A percentile compares a stretch with the other conserved stretches of the same genome.
phyloP scores from a whole-genome alignment of 2,888 invertebrate species.

The Agonopterix heracliana region DNA sequence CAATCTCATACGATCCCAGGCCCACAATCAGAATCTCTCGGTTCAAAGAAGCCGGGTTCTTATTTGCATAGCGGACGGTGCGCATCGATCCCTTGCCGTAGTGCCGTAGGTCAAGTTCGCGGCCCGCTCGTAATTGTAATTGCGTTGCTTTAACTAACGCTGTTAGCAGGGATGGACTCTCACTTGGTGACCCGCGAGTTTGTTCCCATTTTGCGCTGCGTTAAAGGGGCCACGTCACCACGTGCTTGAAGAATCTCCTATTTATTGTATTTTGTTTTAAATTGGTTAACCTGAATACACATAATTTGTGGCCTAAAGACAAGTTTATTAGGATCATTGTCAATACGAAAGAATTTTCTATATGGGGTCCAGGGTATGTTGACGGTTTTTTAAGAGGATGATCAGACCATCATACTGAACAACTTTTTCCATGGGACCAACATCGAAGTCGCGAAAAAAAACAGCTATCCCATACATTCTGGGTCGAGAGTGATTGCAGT shows the following conservation, averaged over 20 bases:
- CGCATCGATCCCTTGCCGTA: constrained; percentile 59
- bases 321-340: too few species aligned
- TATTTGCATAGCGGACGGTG: constrained; percentile 65
- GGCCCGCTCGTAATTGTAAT: constrained; percentile 56
- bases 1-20: background rate
- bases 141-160: constrained; percentile 59
- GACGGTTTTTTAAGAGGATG: too few species aligned
- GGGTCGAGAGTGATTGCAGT: too few species aligned
- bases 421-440: too few species aligned
- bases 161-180: constrained; percentile 30
- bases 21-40: background rate
- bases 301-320: too few species aligned
- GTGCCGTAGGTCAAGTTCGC: constrained; percentile 70
- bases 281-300: too few species aligned
- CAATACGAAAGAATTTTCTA: too few species aligned
- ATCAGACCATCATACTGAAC: too few species aligned
- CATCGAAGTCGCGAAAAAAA: too few species aligned
- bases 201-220: too few species aligned
- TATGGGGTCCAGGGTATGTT: too few species aligned
- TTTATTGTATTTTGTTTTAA: background rate
- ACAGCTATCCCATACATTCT: too few species aligned
- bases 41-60: constrained; percentile 49
- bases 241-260: background rate
- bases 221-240: background rate
- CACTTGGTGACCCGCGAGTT: constrained; percentile 1